phyloP scores from a whole-genome alignment of 2,888 invertebrate genomes.

The Drosophila tripunctata region DNA sequence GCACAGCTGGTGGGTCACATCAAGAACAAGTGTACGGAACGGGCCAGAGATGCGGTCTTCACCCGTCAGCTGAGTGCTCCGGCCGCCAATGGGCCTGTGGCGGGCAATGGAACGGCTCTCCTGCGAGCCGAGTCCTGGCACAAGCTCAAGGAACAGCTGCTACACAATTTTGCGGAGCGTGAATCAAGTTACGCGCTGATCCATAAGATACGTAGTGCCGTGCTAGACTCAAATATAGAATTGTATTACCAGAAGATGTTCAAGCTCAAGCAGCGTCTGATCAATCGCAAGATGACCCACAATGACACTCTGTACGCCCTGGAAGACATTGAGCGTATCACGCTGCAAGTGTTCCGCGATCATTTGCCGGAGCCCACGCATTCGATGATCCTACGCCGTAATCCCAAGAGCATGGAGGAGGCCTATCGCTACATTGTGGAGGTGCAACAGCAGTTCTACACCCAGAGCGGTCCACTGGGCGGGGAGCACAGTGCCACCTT shows the following conservation, averaged over 20 bases:
- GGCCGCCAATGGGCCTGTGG: constrained; percentile 32
- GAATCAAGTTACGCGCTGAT: constrained; percentile 67
- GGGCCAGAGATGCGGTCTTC: constrained; percentile 69
- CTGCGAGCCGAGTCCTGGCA: constrained; percentile 63
- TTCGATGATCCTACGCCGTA: constrained; percentile 68
- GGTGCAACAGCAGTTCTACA: constrained; percentile 71
- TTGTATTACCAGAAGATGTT: constrained; percentile 67
- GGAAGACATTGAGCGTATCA: constrained; percentile 67
- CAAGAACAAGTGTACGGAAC: constrained; percentile 72
- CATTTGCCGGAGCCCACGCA: constrained; percentile 70
- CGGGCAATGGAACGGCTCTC: constrained; percentile 27
- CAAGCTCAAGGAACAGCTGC: constrained; percentile 62
- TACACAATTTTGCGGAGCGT: constrained; percentile 64
- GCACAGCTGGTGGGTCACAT: constrained; percentile 62
- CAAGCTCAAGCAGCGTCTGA: constrained; percentile 62
- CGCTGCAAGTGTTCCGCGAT: constrained; percentile 69
- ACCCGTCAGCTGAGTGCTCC: constrained; percentile 66
- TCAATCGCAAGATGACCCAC: constrained; percentile 67
- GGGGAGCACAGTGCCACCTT: constrained; percentile 67
- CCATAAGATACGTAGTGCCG: constrained; percentile 64
- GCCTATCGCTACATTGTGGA: constrained; percentile 73
- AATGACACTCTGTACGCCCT: constrained; percentile 65
- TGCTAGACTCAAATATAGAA: constrained; percentile 67
- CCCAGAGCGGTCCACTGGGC: constrained; percentile 66
- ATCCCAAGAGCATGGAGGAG: constrained; percentile 74